Evolutionary conservation across 2,797 vertebrate species (phyloP), one percentile per base, ranked within the genome.

Genomic region (Manis crassicaudata): DNA sequence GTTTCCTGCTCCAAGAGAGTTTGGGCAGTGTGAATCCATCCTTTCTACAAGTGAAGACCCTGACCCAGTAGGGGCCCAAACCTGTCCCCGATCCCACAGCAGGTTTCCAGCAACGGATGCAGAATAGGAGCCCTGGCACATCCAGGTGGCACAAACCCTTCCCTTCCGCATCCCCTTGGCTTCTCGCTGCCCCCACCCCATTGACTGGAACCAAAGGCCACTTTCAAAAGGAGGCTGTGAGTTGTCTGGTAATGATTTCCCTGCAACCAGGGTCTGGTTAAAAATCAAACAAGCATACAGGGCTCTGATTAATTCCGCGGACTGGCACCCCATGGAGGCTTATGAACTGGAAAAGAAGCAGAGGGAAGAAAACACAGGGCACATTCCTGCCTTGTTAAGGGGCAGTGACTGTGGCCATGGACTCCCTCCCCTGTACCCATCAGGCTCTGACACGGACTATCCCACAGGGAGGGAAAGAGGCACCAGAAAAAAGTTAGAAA

Each of bases 171-270:
- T 29, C n/a, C 60, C 23, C 35, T n/a, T 37, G 35, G 67, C 68
- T 63, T 0, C 23, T 21, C 0, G 0, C 29, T 17, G 32, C 6
- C 37, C 10, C 43, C 29, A 52, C 14, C 12, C 67, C 7, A 21
- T 3, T 5, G 12, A 37, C 32, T 17, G 11, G 52, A 50, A 46
- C 12, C 43, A 9, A 54, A 32, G 60, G 56, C 68, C 50, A 25
- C 37, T 56, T 82, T 35, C 65, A 43, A 20, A 60, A 43, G 16
- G 35, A 63, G 73, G 54, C 63, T 40, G 21, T 9, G 43, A 5
- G 23, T 56, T 43, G 9, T 32, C 37, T 54, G 60, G 46, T 46
- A 75, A 72, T 9, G 12, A 65, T 43, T 65, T 40, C 63, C 87
- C 56, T 5, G 6, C 1, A 2, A 8, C 56, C 27, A 1, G 72